These are phyloP conservation scores for Neelides sp. DNA, from an alignment of 1,140 invertebrate species.

Conservation along the genomic window DNA sequence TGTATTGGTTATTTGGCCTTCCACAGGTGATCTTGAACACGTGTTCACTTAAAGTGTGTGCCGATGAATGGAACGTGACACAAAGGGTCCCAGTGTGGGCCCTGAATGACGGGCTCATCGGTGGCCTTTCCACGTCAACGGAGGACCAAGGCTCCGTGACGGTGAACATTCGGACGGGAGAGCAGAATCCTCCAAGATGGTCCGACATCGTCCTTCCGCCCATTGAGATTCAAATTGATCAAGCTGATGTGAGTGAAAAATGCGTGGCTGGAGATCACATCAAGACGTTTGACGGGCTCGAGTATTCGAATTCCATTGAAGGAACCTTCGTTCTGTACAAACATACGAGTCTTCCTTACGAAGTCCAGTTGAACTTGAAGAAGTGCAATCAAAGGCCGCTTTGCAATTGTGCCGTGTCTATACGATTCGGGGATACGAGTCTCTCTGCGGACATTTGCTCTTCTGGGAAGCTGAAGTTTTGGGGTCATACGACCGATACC, in stretches of 20 bases:
- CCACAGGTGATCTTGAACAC: conserved; percentile 25
- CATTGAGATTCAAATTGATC: conserved; percentile 27
- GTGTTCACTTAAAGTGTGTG: conserved; percentile 29
- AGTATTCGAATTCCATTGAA: conserved; percentile 26
- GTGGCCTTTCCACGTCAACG: conserved; percentile 9
- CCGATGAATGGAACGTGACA: conserved; percentile 31
- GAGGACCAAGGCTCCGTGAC: conserved; percentile 11
- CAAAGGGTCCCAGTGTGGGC: conserved; percentile 30
- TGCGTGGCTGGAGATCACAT: conserved; percentile 22
- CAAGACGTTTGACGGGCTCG: conserved; percentile 30
- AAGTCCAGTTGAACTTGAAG: conserved; percentile 29
- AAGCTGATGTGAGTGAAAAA: conserved; percentile 28
- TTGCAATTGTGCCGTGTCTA: conserved; percentile 30
- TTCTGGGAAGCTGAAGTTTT: conserved; percentile 28
- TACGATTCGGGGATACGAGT: conserved; percentile 28
- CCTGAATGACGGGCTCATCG: conserved; percentile 27
- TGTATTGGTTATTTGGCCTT: too few relatives aligned
- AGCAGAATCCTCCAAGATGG: conserved; percentile 27
- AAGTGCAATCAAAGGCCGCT: conserved; percentile 26
- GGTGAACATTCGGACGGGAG: conserved; percentile 21
- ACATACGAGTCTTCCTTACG: conserved; percentile 26
- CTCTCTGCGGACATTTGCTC: conserved; percentile 28
- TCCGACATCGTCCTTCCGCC: conserved; percentile 24
- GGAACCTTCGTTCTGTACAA: conserved; percentile 30
- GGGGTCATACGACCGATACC: conserved; percentile 28